These are phyloP conservation scores for Cercocebus atys DNA, from an alignment of 2,113 vertebrate genomes.

Conservation along the genomic window DNA sequence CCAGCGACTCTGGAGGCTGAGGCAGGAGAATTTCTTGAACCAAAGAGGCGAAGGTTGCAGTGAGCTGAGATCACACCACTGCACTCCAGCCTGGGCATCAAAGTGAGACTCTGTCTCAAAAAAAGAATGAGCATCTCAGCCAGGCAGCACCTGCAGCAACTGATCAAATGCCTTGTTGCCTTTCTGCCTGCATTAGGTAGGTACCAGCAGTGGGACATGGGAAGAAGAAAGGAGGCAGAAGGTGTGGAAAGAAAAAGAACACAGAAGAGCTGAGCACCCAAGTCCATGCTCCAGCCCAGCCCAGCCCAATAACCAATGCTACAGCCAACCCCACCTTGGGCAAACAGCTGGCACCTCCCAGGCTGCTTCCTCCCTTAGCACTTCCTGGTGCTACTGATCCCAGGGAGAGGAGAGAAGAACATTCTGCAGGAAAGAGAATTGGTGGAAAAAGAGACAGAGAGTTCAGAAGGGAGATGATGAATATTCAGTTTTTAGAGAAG, in stretches of 20 bases:
- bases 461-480: not conserved
- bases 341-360: slow-evolving; percentile 54
- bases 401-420: not conserved
- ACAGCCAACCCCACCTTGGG: slow-evolving; percentile 42
- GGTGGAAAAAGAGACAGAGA: not conserved
- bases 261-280: not conserved
- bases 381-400: slow-evolving; percentile 61
- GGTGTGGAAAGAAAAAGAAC: not conserved
- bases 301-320: not conserved
- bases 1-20: too few relatives aligned
- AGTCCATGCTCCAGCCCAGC: not conserved
- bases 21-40: too few relatives aligned
- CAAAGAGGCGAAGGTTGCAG: too few relatives aligned
- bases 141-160: not conserved
- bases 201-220: not conserved
- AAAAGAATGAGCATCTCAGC: not conserved
- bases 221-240: not conserved
- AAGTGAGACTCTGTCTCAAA: too few relatives aligned
- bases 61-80: too few relatives aligned
- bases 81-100: too few relatives aligned
- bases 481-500: not conserved
- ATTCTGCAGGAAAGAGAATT: not conserved
- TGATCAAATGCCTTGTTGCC: not conserved
- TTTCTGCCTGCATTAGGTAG: not conserved
- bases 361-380: not conserved